A percentile compares a stretch with the other conserved stretches of the same genome.
Evolutionary conservation across 2,113 vertebrate species (phyloP).

Genomic region (Menura novaehollandiae): DNA sequence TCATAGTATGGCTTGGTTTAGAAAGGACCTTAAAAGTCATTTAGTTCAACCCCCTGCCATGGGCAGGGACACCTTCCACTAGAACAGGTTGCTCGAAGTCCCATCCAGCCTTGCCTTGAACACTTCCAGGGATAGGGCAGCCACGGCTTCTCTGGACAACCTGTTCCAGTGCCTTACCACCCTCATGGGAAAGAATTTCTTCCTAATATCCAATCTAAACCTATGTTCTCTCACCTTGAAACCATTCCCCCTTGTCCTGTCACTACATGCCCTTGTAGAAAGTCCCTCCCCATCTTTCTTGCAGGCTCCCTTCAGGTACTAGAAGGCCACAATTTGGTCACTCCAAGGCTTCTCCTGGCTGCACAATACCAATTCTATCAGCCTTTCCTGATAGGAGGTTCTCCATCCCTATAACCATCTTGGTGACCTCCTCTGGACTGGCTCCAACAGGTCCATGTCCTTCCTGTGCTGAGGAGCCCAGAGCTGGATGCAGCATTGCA

Average conservation of each 20-base stretch:
- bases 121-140: not conserved
- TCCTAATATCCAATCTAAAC: not conserved
- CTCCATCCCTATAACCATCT: not conserved
- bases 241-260: not conserved
- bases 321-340: not conserved
- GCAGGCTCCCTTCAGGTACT: not conserved
- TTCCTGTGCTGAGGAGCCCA: not conserved
- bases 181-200: not conserved
- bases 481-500: not conserved
- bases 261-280: not conserved
- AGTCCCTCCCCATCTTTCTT: not conserved
- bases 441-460: not conserved
- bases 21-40: not conserved
- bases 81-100: not conserved
- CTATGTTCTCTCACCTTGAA: not conserved
- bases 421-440: not conserved
- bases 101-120: not conserved
- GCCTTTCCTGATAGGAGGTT: not conserved
- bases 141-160: not conserved
- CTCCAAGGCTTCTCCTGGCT: not conserved
- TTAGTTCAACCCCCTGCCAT: not conserved
- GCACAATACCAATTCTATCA: not conserved
- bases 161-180: not conserved
- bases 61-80: not conserved
- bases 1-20: not conserved